Evolutionary conservation across 2,113 vertebrate species (phyloP).

Genomic region (Lipophrys pholis): DNA sequence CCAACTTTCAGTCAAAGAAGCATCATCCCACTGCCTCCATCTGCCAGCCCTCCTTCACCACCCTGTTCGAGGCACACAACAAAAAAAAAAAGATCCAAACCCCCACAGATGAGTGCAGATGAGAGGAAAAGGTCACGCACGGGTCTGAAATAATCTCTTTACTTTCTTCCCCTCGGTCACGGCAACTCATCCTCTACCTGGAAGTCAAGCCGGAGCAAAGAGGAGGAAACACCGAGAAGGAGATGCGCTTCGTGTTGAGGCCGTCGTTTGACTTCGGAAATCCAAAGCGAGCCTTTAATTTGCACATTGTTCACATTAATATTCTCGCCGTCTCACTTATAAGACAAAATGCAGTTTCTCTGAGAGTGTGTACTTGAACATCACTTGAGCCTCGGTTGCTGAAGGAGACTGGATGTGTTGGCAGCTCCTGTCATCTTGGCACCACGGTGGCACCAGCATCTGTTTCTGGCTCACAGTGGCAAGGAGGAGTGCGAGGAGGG

Average conservation of each 20-base stretch:
- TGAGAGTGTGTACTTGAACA: slow-evolving; percentile 51
- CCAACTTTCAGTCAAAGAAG: slow-evolving; percentile 8
- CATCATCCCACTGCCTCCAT: slow-evolving; percentile 36
- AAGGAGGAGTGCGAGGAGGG: slow-evolving; percentile 47
- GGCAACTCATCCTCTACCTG: slow-evolving; percentile 31
- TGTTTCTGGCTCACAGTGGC: slow-evolving; percentile 62
- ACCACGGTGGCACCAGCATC: slow-evolving; percentile 66
- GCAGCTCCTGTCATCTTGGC: slow-evolving; percentile 63
- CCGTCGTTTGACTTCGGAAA: slow-evolving; percentile 8
- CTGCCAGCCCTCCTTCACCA: slow-evolving; percentile 39
- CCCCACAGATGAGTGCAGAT: slow-evolving; percentile 37
- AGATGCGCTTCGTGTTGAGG: slow-evolving; percentile 30
- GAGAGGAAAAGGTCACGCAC: slow-evolving; percentile 38
- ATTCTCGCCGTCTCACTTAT: slow-evolving; percentile 22
- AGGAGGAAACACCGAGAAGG: not conserved
- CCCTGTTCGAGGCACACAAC: slow-evolving; percentile 3
- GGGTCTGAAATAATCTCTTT: slow-evolving; percentile 24
- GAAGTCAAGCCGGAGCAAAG: not conserved
- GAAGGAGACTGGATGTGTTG: slow-evolving; percentile 60
- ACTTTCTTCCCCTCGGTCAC: slow-evolving; percentile 15
- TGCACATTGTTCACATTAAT: slow-evolving; percentile 11
- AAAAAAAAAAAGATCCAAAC: slow-evolving; percentile 25
- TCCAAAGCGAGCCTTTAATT: slow-evolving; percentile 13
- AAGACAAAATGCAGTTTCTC: slow-evolving; percentile 32
- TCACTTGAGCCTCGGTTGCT: slow-evolving; percentile 44